Percentiles rank a stretch among this genome's conserved stretches.
Evolutionary conservation across 2,797 vertebrate species (phyloP).

Genomic region (Babyrousa celebensis): DNA sequence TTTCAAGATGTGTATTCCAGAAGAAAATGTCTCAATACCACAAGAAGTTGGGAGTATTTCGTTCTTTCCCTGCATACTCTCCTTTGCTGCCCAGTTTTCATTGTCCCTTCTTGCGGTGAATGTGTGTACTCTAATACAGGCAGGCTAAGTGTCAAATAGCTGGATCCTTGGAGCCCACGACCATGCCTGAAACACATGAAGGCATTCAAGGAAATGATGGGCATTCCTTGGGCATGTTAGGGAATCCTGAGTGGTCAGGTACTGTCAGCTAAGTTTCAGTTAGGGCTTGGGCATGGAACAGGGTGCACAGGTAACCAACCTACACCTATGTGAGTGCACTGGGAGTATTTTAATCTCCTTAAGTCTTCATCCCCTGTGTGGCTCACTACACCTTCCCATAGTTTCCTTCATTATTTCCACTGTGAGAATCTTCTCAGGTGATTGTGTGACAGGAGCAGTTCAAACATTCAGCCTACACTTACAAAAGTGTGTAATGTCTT

Average conservation of each 20-base stretch:
- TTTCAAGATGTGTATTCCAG: background rate
- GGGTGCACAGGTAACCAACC: background rate
- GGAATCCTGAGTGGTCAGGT: background rate
- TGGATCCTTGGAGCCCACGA: background rate
- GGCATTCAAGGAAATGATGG: background rate
- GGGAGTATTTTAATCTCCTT: background rate
- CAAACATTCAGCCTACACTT: background rate
- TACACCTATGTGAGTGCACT: fast-evolving
- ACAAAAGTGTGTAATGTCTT: background rate
- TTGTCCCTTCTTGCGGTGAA: background rate
- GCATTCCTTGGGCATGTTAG: background rate
- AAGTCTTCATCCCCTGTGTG: background rate
- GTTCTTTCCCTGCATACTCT: background rate
- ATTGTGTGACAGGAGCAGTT: no score
- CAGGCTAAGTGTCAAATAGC: background rate
- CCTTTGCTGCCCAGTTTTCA: background rate
- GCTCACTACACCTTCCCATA: background rate
- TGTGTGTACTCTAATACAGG: background rate
- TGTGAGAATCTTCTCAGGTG: background rate
- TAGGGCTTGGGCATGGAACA: background rate
- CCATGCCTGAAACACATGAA: background rate
- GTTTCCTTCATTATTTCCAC: background rate
- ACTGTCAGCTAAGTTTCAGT: background rate
- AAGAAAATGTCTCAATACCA: background rate
- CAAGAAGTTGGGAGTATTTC: background rate